Conservation (phyloP, 2,113 vertebrate genomes). For the Crocuta crocuta region DNA sequence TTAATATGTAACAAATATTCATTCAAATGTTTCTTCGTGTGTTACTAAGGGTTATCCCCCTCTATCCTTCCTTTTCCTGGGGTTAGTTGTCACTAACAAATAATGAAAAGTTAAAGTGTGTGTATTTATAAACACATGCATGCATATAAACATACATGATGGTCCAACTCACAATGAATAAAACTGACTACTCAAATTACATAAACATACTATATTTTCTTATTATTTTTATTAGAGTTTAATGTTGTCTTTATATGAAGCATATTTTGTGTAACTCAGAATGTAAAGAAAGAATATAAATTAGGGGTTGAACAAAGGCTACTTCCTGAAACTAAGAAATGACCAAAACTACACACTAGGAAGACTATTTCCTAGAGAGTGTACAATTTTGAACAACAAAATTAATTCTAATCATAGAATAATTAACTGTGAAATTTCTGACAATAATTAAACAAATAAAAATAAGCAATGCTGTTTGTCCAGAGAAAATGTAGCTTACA, state of each 20-base stretch:
- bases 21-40: background rate
- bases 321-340: background rate
- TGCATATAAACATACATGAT: background rate
- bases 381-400: background rate
- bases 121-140: background rate
- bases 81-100: background rate
- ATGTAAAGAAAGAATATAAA: background rate
- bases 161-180: background rate
- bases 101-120: background rate
- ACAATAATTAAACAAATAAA: background rate
- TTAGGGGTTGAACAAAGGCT: background rate
- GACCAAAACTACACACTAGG: background rate
- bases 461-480: background rate
- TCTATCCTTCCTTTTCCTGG: background rate
- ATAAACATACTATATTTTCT: background rate
- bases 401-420: background rate
- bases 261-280: background rate
- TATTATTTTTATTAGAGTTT: background rate
- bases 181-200: background rate
- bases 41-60: no score
- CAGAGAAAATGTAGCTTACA: background rate
- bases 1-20: background rate
- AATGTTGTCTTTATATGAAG: background rate
- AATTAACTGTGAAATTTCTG: background rate
- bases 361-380: background rate